Evolutionary conservation across 1,140 invertebrate genomes (phyloP), one percentile per base, ranked within the genome.

Genomic region (Zaprionus nigranus): DNA sequence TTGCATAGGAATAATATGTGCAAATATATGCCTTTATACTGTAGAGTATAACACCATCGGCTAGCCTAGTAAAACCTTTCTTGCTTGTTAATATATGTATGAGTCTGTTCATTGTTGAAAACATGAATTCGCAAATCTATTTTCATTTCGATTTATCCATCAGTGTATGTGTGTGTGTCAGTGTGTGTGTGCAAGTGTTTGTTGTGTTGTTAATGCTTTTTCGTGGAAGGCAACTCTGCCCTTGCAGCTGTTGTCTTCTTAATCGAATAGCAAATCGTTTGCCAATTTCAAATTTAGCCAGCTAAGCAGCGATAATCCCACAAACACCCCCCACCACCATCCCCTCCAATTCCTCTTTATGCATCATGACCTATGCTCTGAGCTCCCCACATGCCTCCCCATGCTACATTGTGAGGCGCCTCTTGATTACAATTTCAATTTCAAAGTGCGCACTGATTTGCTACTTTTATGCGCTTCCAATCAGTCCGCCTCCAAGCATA

Each of bases 341-440:
- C 46, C 11, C 2, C 9, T 22, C 7, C 46, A 49, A 3, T 11
- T 2, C 9, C 30, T 34, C 9, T 34, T 2, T n/a, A 3, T 46
- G n/a, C 40, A 46, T 9, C 40, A 60, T 60, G 49, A 49, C 60
- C 40, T 20, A 36, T 53, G 61, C 49, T 22, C 30, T 46, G 11
- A 15, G 30, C 9, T 34, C 20, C 61, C 20, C 61, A 59, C 22
- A 60, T 24, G 15, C 20, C 61, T n/a, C n/a, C 61, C 43, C 26
- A 46, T 73, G 26, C 40, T 49, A 58, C 24, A 64, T 58, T 66
- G 61, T 60, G 43, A 36, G 69, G 70, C 56, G 71, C 70, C 56
- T 91, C 81, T 88, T 85, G 86, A 90, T 90, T 88, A 90, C 81
- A 86, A 88, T 88, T 88, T 88, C 86, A 80, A 90, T 88, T 88